A percentile compares a stretch with the other conserved stretches of the same genome.
phyloP scores from a whole-genome alignment of 2,113 vertebrate genomes.

The Phainopepla nitens region DNA sequence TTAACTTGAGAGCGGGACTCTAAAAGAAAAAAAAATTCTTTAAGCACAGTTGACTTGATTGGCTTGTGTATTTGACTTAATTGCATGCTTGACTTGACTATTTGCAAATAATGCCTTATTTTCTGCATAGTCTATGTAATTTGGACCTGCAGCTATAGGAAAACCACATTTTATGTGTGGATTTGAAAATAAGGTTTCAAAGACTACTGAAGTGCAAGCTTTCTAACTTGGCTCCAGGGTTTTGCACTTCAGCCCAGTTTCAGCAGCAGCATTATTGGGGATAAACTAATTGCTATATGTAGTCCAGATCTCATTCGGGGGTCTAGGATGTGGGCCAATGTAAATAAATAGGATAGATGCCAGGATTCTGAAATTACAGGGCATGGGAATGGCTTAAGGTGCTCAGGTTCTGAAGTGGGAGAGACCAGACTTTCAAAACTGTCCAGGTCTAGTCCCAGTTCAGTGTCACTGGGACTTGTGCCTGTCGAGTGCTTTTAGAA shows the following conservation, averaged over 20 bases:
- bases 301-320: not conserved
- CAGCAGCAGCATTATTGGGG: not conserved
- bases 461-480: not conserved
- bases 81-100: not conserved
- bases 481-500: not conserved
- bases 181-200: not conserved
- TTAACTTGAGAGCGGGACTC: not conserved
- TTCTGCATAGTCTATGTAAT: not conserved
- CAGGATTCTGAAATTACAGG: constrained; percentile 26
- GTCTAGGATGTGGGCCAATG: not conserved
- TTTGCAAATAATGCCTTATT: constrained; percentile 8
- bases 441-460: not conserved
- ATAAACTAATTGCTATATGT: not conserved
- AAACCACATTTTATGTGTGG: not conserved
- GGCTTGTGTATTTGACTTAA: not conserved
- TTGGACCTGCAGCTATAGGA: not conserved
- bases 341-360: not conserved
- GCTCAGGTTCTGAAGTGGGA: not conserved
- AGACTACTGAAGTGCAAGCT: not conserved
- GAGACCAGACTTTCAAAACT: not conserved
- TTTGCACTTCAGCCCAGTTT: not conserved
- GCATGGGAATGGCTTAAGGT: not conserved
- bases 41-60: not conserved
- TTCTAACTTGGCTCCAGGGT: not conserved
- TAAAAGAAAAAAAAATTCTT: not conserved